Percentiles rank a stretch among this genome's conserved stretches.
Evolutionary conservation across 2,888 invertebrate genomes (phyloP).

Genomic region (Gari tellinella): DNA sequence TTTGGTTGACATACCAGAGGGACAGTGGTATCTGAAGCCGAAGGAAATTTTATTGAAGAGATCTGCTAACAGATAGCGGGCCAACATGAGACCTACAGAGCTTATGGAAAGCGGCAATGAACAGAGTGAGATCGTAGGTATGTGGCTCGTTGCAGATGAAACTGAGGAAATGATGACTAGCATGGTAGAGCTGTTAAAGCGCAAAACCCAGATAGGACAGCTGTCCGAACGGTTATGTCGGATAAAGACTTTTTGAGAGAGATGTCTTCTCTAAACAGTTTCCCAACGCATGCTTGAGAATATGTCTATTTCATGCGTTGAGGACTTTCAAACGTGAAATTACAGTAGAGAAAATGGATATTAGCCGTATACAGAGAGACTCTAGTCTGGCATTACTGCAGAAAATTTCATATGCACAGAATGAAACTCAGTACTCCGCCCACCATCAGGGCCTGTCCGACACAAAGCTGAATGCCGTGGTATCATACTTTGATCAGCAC

Average conservation of each 20-base stretch:
- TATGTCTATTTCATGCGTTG: slow-evolving; percentile 21
- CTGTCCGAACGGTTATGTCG: slow-evolving; percentile 18
- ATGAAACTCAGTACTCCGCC: slow-evolving; percentile 5
- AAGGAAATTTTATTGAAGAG: no score
- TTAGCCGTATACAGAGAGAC: slow-evolving; percentile 10
- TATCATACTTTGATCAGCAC: slow-evolving; percentile 5
- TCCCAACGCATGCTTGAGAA: slow-evolving; percentile 11
- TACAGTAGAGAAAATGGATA: slow-evolving; percentile 12
- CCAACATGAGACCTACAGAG: no score
- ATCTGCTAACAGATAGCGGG: no score
- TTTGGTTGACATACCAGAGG: no score
- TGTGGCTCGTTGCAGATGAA: slow-evolving; percentile 28
- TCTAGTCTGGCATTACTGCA: slow-evolving; percentile 8
- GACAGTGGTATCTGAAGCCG: no score
- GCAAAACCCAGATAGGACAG: slow-evolving; percentile 25
- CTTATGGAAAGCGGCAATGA: no score
- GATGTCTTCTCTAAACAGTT: slow-evolving; percentile 19
- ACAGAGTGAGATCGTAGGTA: slow-evolving; percentile 23
- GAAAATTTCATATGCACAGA: slow-evolving; percentile 9
- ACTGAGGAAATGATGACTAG: slow-evolving; percentile 17
- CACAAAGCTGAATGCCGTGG: no score
- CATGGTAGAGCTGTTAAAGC: slow-evolving; percentile 26
- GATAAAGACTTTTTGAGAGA: slow-evolving; percentile 37
- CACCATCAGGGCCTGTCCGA: no score
- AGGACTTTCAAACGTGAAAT: slow-evolving; percentile 17